Evolutionary conservation across 2,797 vertebrate genomes (phyloP).

Genomic region (Semotilus atromaculatus): DNA sequence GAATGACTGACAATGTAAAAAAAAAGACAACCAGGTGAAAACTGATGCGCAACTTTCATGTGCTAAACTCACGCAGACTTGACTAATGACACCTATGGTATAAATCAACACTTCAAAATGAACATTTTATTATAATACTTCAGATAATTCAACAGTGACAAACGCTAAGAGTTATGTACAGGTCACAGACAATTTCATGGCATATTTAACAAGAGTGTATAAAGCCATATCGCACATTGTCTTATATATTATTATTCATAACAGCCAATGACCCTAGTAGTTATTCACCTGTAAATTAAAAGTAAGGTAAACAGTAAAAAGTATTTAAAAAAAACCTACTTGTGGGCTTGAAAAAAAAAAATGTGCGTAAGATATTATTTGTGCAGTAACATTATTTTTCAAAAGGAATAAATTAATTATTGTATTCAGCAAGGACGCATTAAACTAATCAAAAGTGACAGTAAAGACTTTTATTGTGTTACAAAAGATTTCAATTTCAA

Average conservation of each 20-base stretch:
- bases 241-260: not conserved
- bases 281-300: not conserved
- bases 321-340: not conserved
- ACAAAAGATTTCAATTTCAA: not conserved
- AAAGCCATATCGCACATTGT: not conserved
- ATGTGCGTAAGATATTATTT: not conserved
- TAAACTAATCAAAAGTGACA: not conserved
- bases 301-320: not conserved
- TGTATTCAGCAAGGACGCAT: not conserved
- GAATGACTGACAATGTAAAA: constrained; percentile 44
- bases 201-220: not conserved
- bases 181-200: not conserved
- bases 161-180: not conserved
- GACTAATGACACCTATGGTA: not conserved
- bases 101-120: not conserved
- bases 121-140: not conserved
- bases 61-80: not conserved
- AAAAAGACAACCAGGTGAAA: constrained; percentile 54
- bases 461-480: no score
- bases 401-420: not conserved
- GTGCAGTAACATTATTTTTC: not conserved
- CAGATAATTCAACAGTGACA: not conserved
- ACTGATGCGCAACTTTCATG: constrained; percentile 48
- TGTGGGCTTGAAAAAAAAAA: not conserved
- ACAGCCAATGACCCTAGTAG: not conserved